Evolutionary conservation across 2,797 vertebrate genomes (phyloP).

Genomic region (Scarus forsteni): DNA sequence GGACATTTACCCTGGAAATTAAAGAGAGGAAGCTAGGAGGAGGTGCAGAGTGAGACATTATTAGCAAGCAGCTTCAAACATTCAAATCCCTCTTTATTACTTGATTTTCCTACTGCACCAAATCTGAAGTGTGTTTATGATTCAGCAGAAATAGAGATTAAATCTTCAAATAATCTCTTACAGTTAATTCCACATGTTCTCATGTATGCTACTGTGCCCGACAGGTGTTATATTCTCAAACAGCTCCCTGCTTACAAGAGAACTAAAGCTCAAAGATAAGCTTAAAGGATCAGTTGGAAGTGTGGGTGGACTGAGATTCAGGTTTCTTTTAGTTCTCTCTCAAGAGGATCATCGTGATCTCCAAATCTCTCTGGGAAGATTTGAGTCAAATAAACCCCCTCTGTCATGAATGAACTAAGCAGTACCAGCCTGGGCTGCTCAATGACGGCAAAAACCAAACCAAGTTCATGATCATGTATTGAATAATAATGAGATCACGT

Average conservation of each 20-base stretch:
- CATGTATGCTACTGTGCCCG: no score
- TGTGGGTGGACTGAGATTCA: constrained; percentile 51
- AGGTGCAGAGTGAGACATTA: constrained; percentile 15
- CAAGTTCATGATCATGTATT: background rate
- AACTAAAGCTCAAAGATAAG: constrained; percentile 7
- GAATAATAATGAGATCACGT: background rate
- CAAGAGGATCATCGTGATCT: constrained; percentile 42
- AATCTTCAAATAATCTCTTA: no score
- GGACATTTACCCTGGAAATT: constrained; percentile 71
- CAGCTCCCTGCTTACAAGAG: constrained; percentile 22
- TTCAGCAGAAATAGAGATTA: constrained; percentile 1
- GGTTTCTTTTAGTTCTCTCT: constrained; percentile 58
- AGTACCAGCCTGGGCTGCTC: no score
- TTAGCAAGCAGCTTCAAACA: constrained; percentile 39
- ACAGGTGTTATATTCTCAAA: no score
- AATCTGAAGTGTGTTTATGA: constrained; percentile 29
- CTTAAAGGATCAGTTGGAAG: no score
- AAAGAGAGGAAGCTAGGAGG: constrained; percentile 11
- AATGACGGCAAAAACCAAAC: background rate
- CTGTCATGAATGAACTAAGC: constrained; percentile 5
- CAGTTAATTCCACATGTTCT: no score
- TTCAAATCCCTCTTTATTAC: constrained; percentile 50
- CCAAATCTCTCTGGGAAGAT: constrained; percentile 35
- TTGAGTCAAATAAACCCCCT: constrained; percentile 21
- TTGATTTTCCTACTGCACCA: constrained; percentile 6